Percentiles rank a stretch among this genome's conserved stretches.
Evolutionary conservation across 2,113 vertebrate species (phyloP).

Genomic region (Psephotus haematonotus): DNA sequence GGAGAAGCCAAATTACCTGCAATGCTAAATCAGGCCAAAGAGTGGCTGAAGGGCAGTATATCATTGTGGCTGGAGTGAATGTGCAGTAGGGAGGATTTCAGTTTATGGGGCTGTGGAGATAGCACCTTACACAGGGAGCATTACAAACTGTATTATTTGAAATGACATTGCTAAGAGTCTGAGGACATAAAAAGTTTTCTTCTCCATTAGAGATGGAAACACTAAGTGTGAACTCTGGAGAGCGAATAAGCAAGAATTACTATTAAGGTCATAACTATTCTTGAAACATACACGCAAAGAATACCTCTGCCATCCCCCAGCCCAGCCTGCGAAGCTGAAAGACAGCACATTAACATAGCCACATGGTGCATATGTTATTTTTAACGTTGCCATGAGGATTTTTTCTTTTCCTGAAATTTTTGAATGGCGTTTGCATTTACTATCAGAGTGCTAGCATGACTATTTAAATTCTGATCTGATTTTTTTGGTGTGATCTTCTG

Average conservation of each 20-base stretch:
- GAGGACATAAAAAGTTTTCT: background rate
- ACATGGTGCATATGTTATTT: background rate
- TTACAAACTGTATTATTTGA: background rate
- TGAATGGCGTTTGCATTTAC: background rate
- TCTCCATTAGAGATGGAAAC: background rate
- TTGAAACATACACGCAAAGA: background rate
- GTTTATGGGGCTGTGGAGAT: background rate
- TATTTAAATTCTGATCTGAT: background rate
- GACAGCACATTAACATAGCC: background rate
- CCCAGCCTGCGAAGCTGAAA: background rate
- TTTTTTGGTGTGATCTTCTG: background rate
- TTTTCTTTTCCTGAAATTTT: background rate
- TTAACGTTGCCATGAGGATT: background rate
- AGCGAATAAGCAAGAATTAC: background rate
- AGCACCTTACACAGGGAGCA: background rate
- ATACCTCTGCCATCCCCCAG: background rate
- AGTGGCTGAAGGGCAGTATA: background rate
- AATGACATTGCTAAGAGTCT: background rate
- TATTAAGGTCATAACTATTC: background rate
- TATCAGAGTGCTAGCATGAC: background rate
- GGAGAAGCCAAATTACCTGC: background rate
- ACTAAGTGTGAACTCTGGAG: background rate
- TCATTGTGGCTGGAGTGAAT: background rate
- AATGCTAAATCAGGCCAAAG: background rate
- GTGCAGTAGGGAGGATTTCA: background rate